Evolutionary conservation across 2,113 vertebrate species (phyloP).

Genomic region (Polypterus senegalus): DNA sequence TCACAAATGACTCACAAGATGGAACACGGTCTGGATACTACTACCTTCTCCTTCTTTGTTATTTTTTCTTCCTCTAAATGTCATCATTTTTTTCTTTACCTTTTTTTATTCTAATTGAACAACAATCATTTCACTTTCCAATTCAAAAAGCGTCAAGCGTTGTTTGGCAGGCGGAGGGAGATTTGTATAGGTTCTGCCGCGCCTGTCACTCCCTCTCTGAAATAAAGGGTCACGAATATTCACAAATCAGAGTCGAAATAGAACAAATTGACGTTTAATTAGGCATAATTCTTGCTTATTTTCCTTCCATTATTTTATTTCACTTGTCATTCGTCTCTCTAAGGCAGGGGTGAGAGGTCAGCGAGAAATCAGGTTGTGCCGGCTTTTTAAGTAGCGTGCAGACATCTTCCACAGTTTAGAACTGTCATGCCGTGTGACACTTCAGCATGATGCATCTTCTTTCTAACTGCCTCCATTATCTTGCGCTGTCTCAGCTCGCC

Average conservation of each 20-base stretch:
- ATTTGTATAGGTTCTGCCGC: conserved; percentile 1
- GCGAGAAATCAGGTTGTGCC: conserved; percentile 13
- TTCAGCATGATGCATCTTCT: conserved; percentile 17
- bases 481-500: conserved; percentile 3
- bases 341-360: conserved; percentile 26
- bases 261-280: conserved; percentile 37
- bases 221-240: conserved; percentile 23
- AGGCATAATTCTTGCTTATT: conserved; percentile 41
- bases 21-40: too few relatives aligned
- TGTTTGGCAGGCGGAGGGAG: background rate
- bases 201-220: background rate
- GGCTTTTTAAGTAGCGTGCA: conserved; percentile 12
- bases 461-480: conserved; percentile 25
- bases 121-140: conserved; percentile 1
- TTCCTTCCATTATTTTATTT: conserved; percentile 37
- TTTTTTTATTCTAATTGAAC: background rate
- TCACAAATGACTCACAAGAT: too few relatives aligned
- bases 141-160: background rate
- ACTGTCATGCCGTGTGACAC: conserved; percentile 27
- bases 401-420: conserved; percentile 15
- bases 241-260: conserved; percentile 14
- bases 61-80: background rate
- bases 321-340: conserved; percentile 28
- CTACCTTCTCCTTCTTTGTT: conserved; percentile 2
- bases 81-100: background rate